Conservation (phyloP, 2,888 invertebrate genomes). For the Sphaerophoria rueppellii region DNA sequence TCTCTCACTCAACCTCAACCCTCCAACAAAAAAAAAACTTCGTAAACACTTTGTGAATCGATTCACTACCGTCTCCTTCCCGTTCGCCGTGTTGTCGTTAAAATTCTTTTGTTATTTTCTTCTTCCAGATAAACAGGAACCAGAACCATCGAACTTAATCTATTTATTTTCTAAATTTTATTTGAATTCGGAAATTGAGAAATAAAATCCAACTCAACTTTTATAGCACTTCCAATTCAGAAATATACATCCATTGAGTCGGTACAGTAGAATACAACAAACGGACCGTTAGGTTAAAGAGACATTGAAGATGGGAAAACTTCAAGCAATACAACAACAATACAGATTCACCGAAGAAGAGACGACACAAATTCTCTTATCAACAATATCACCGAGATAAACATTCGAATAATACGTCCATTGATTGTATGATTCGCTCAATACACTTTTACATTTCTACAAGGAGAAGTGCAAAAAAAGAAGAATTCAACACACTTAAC, state of each 20-base stretch:
- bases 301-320: background rate
- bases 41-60: background rate
- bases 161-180: slow-evolving; percentile 33
- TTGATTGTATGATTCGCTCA: slow-evolving; percentile 52
- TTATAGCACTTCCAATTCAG: slow-evolving; percentile 48
- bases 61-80: background rate
- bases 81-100: background rate
- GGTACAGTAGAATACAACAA: slow-evolving; percentile 1
- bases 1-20: background rate
- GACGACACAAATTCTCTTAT: slow-evolving; percentile 42
- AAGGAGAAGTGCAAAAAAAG: background rate
- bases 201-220: slow-evolving; percentile 58
- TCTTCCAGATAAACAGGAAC: background rate
- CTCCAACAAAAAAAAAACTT: too few species aligned
- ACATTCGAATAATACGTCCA: slow-evolving; percentile 62
- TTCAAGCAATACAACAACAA: background rate
- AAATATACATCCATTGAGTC: background rate
- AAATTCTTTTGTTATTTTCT: slow-evolving; percentile 30
- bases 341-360: slow-evolving; percentile 10
- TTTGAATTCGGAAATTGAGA: slow-evolving; percentile 47
- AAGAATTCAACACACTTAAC: slow-evolving; percentile 61
- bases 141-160: slow-evolving; percentile 16
- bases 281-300: background rate
- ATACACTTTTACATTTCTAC: slow-evolving; percentile 20
- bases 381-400: slow-evolving; percentile 57